phyloP scores from a whole-genome alignment of 1,140 invertebrate genomes.

The Drosophila azteca region DNA sequence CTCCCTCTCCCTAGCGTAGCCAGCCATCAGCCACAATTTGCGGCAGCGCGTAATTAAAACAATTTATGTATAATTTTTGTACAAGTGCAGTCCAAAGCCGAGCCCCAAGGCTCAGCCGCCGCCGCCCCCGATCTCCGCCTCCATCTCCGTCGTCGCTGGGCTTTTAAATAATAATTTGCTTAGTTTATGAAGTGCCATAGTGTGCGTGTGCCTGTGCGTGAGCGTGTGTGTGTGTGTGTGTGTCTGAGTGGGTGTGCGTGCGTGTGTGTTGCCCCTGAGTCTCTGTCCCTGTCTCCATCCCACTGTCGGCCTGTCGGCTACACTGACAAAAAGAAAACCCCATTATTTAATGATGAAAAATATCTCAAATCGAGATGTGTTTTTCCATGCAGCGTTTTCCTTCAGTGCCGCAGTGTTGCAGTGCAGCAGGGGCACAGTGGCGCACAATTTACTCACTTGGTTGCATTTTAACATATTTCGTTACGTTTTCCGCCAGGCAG shows the following conservation, averaged over 20 bases:
- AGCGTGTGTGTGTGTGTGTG: constrained; percentile 25
- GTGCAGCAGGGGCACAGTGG: constrained; percentile 32
- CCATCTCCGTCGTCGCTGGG: constrained; percentile 27
- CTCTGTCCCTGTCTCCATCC: no score
- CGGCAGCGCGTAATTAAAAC: constrained; percentile 81
- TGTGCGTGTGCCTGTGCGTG: constrained; percentile 21
- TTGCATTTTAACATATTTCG: constrained; percentile 81
- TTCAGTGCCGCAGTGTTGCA: not conserved
- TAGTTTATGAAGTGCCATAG: constrained; percentile 73
- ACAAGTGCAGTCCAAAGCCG: constrained; percentile 71
- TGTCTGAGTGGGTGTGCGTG: constrained; percentile 32
- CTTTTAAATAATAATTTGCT: constrained; percentile 83
- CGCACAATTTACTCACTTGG: constrained; percentile 81
- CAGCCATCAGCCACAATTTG: constrained; percentile 58
- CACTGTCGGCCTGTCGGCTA: no score
- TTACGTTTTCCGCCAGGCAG: constrained; percentile 67
- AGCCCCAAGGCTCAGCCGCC: constrained; percentile 24
- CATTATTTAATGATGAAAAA: no score
- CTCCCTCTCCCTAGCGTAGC: not conserved
- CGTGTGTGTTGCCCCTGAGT: no score
- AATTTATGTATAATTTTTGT: constrained; percentile 78
- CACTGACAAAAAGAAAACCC: no score
- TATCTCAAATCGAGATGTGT: no score
- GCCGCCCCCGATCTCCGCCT: no score
- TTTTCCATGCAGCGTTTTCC: constrained; percentile 49